phyloP scores from a whole-genome alignment of 2,888 invertebrate genomes.

The Parascotia fuliginaria region DNA sequence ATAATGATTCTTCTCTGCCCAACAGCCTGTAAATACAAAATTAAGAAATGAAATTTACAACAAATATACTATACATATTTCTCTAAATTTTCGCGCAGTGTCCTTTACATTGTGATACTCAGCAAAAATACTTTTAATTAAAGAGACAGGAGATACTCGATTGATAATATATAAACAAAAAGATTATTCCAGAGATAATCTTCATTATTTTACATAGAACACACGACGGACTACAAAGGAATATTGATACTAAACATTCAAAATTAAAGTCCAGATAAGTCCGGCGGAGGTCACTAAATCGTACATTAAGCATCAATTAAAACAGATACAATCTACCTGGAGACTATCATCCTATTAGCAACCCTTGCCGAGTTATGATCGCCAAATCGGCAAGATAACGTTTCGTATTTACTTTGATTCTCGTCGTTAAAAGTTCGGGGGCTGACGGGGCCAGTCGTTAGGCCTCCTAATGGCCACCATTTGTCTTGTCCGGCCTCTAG shows the following conservation, averaged over 20 bases:
- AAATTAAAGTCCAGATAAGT: slow-evolving; percentile 36
- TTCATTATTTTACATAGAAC: neutral
- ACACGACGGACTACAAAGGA: slow-evolving; percentile 5
- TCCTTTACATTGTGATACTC: too few relatives aligned
- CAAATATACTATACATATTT: too few relatives aligned
- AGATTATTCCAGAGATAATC: neutral
- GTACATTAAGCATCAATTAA: slow-evolving; percentile 57
- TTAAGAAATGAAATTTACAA: too few relatives aligned
- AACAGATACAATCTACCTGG: slow-evolving; percentile 62
- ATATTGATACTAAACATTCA: slow-evolving; percentile 19
- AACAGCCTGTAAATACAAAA: too few relatives aligned
- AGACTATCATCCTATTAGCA: slow-evolving; percentile 67
- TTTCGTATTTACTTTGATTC: slow-evolving; percentile 85
- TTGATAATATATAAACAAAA: neutral
- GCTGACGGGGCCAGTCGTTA: slow-evolving; percentile 83
- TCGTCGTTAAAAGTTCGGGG: slow-evolving; percentile 84
- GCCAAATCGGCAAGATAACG: slow-evolving; percentile 83
- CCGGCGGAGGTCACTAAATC: slow-evolving; percentile 46
- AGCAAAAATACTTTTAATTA: too few relatives aligned
- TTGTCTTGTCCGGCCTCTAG: slow-evolving; percentile 86
- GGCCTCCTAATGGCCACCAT: slow-evolving; percentile 84
- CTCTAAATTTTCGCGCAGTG: too few relatives aligned
- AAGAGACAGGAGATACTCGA: too few relatives aligned
- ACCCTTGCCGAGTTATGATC: slow-evolving; percentile 81
- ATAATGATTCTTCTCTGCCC: too few relatives aligned